Evolutionary conservation across 2,113 vertebrate species (phyloP).

Genomic region (Xenopus borealis): DNA sequence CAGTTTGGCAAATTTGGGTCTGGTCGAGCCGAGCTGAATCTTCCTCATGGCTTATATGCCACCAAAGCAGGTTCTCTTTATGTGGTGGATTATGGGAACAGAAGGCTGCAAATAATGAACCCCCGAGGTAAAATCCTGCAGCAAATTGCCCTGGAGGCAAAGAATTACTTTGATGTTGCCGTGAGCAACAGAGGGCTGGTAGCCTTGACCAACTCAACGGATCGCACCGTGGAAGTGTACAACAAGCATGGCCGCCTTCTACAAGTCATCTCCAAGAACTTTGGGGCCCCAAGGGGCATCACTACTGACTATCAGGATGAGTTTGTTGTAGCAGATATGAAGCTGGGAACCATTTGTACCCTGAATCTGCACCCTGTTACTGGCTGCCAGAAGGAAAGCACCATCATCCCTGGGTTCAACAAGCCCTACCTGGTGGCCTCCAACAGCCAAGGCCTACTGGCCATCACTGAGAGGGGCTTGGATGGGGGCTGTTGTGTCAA

Average conservation of each 20-base stretch:
- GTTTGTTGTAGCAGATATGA: conserved; percentile 72
- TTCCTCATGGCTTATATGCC: conserved; percentile 69
- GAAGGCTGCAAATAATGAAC: conserved; percentile 71
- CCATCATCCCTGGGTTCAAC: conserved; percentile 68
- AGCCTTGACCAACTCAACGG: conserved; percentile 67
- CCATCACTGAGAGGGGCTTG: conserved; percentile 67
- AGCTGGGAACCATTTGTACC: conserved; percentile 64
- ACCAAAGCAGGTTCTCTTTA: conserved; percentile 67
- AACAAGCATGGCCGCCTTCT: conserved; percentile 68
- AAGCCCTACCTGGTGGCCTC: conserved; percentile 70
- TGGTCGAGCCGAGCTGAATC: conserved; percentile 65
- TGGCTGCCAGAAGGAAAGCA: conserved; percentile 61
- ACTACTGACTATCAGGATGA: conserved; percentile 63
- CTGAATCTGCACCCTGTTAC: conserved; percentile 63
- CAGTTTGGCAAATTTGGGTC: conserved; percentile 75
- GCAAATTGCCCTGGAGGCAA: conserved; percentile 59
- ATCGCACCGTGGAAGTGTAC: conserved; percentile 67
- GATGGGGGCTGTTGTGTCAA: conserved; percentile 68
- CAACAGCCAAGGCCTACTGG: conserved; percentile 61
- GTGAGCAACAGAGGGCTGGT: conserved; percentile 69
- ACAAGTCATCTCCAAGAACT: conserved; percentile 55
- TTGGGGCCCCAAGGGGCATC: conserved; percentile 71
- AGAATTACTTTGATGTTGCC: conserved; percentile 73
- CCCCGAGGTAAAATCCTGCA: conserved; percentile 64
- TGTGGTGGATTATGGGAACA: conserved; percentile 74